phyloP scores from a whole-genome alignment of 1,140 invertebrate species.

The Lepidurus arcticus region DNA sequence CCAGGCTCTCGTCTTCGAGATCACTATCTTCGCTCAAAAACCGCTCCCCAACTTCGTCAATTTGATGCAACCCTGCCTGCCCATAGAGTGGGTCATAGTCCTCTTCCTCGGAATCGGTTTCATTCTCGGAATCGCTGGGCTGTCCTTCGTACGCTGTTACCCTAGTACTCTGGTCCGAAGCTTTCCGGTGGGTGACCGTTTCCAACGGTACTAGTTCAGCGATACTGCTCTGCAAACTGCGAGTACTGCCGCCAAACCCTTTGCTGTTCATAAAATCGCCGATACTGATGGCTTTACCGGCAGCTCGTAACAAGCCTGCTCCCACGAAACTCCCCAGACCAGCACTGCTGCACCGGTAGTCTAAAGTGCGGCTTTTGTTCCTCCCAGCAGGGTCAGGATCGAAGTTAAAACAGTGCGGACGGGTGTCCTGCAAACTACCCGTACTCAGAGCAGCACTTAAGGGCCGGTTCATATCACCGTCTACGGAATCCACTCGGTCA shows the following conservation, averaged over 20 bases:
- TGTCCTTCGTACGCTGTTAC: background rate
- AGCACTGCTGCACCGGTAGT: background rate
- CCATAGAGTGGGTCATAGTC: background rate
- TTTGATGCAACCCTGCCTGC: background rate
- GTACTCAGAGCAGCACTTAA: background rate
- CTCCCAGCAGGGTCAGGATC: background rate
- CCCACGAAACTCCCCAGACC: background rate
- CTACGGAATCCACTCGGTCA: background rate
- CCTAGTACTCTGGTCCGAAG: background rate
- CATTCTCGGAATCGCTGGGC: background rate
- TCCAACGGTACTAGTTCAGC: constrained; percentile 63
- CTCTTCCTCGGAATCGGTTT: background rate
- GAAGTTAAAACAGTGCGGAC: background rate
- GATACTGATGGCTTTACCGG: constrained; percentile 52
- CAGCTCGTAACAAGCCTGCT: constrained; percentile 40
- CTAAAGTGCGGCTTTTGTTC: background rate
- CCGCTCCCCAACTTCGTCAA: background rate
- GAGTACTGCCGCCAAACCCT: constrained; percentile 58
- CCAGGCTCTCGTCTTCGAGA: background rate
- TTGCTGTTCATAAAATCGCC: constrained; percentile 71
- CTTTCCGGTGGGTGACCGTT: constrained; percentile 54
- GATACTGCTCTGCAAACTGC: constrained; percentile 53
- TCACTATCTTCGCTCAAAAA: background rate
- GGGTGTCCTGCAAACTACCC: background rate
- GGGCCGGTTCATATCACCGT: background rate